Evolutionary conservation across 2,888 invertebrate genomes (phyloP).

Genomic region (Steinernema hermaphroditum): DNA sequence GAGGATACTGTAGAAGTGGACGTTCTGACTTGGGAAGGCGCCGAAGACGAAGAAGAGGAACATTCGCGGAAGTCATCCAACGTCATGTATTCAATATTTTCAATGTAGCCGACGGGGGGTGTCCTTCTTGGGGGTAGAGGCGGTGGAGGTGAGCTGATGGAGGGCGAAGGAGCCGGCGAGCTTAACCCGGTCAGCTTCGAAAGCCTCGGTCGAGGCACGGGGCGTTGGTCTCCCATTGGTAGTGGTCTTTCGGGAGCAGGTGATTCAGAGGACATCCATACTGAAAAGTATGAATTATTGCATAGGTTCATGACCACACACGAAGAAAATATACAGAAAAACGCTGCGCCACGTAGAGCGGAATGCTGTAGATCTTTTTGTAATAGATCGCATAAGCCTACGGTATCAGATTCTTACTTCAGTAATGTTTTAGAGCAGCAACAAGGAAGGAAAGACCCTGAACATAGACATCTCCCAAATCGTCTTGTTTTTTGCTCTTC

Average conservation of each 20-base stretch:
- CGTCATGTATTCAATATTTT: conserved; percentile 6
- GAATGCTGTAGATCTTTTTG: too few species aligned
- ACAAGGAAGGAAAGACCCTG: too few species aligned
- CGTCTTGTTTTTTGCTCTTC: too few species aligned
- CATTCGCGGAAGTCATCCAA: conserved; percentile 13
- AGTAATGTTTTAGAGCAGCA: too few species aligned
- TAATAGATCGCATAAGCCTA: too few species aligned
- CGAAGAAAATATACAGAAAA: neutral
- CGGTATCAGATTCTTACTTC: too few species aligned
- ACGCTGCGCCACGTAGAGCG: too few species aligned
- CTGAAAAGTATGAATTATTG: neutral
- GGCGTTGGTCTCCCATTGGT: neutral
- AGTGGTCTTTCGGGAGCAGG: neutral
- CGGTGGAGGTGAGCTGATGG: neutral
- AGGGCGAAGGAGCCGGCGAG: too few species aligned
- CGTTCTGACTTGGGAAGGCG: neutral
- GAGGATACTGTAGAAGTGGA: neutral
- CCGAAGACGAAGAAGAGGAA: neutral
- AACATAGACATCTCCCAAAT: too few species aligned
- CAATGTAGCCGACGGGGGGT: conserved; percentile 7
- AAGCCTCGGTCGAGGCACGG: conserved; percentile 3
- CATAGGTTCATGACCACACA: too few species aligned
- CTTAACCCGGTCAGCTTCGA: neutral
- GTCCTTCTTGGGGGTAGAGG: neutral
- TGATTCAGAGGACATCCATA: neutral